Evolutionary conservation across 1,140 invertebrate species (phyloP), one percentile per base, ranked within the genome.

Genomic region (Phortica variegata): DNA sequence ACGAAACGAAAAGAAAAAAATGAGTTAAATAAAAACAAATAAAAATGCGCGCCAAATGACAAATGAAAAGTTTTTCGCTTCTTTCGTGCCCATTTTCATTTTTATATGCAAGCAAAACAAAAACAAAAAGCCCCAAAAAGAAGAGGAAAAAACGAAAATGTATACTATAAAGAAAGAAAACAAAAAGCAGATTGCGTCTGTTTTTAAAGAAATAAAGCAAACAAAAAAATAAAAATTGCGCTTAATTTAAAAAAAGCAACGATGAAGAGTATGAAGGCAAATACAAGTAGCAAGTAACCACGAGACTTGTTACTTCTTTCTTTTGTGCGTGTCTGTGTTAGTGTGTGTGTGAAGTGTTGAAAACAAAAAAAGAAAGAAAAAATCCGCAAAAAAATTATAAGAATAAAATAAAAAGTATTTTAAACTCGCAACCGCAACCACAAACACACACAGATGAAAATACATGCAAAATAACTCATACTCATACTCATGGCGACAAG

Each of bases 141-240:
- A 29, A 17, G 19, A 15, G 45, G 39, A 13, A 17, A 43, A 43
- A 17, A 29, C 17, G 16, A 17, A 3, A 23, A 10, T 10, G 40
- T 26, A 33, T 17, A 41, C 15, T 39, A 37, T 53, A 15, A 36
- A 54, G 38, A 47, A 43, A 52, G 49, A 40, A 29, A 45, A 38
- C 51, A 48, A 53, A 65, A 65, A 58, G 56, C 15, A 29, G 36
- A 33, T 45, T 51, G 23, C 18, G 31, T 52, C 39, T 34, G 26
- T 41, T 51, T 31, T 38, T 33, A 23, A 34, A 41, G 36, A 45
- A 36, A 65, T 53, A 58, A 54, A 52, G 56, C 50, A 61, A 58
- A 58, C 60, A 63, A 65, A 68, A 65, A 68, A 68, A 61, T 66
- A 63, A 68, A 68, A 68, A 68, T 49, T 57, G 58, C 60, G 63